Conservation (phyloP, 1,140 invertebrate species). For the Megalopta genalis region DNA sequence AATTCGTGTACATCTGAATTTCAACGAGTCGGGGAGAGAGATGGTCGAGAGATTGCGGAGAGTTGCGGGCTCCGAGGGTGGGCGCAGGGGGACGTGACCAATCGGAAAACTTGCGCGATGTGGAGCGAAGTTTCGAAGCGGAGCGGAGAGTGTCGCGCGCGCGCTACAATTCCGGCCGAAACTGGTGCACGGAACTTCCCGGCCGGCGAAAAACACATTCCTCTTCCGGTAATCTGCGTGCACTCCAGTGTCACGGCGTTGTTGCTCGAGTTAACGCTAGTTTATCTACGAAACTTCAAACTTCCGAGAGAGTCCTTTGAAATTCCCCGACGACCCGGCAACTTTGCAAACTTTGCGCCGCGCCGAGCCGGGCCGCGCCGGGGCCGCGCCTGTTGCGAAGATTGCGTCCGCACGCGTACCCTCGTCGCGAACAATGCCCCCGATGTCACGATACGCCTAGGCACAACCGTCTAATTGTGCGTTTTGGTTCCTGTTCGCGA, state of each 20-base stretch:
- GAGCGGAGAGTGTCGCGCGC: too few relatives aligned
- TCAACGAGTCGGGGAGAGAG: conserved; percentile 4
- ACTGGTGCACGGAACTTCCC: conserved; percentile 45
- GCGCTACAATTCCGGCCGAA: conserved; percentile 23
- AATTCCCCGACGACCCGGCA: conserved; percentile 3
- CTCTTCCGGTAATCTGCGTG: conserved; percentile 12
- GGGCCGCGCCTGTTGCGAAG: not conserved
- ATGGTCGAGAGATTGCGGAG: not conserved
- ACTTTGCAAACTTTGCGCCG: not conserved
- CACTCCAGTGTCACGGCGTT: not conserved
- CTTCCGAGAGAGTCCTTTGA: not conserved
- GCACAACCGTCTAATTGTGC: too few relatives aligned
- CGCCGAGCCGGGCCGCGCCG: too few relatives aligned
- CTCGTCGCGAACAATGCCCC: not conserved
- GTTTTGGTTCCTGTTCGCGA: too few relatives aligned
- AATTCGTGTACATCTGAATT: conserved; percentile 30
- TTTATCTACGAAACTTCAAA: not conserved
- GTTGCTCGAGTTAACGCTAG: conserved; percentile 5
- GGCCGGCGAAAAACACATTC: conserved; percentile 2
- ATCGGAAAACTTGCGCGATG: conserved; percentile 31
- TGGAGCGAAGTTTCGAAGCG: conserved; percentile 16
- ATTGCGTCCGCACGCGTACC: not conserved
- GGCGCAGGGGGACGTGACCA: conserved; percentile 24
- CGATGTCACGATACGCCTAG: too few relatives aligned
- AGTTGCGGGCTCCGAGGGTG: not conserved